phyloP scores from a whole-genome alignment of 2,797 vertebrate species.

The Eulemur rubriventer region DNA sequence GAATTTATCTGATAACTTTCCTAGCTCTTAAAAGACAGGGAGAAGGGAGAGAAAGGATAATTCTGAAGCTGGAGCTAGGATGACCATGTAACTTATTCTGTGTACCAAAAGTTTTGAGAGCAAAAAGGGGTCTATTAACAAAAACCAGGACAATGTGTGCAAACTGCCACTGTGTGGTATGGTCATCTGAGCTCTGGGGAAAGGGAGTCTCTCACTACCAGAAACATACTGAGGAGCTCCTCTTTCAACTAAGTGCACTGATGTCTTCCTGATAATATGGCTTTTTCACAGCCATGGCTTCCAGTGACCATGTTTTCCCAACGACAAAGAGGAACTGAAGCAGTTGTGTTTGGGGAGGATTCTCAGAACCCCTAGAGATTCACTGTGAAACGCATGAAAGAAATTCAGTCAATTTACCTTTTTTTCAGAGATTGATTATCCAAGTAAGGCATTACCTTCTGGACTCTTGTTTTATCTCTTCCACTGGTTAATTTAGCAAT shows the following conservation, averaged over 20 bases:
- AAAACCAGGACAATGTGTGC: not conserved
- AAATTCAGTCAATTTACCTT: not conserved
- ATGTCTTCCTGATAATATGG: not conserved
- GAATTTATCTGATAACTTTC: not conserved
- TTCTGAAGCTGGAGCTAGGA: not conserved
- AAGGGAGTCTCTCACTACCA: not conserved
- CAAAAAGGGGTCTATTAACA: not conserved
- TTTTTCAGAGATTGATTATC: not conserved
- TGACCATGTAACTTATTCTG: not conserved
- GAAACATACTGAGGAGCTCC: not conserved
- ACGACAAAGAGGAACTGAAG: not conserved
- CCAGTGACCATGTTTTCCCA: not conserved
- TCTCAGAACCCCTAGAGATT: not conserved
- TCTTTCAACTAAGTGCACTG: not conserved
- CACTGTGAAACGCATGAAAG: not conserved
- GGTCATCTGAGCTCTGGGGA: not conserved
- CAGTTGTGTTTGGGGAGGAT: not conserved
- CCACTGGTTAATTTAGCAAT: not conserved
- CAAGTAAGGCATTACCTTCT: not conserved
- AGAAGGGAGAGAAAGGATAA: not conserved
- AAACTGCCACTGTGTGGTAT: not conserved
- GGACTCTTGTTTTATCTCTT: constrained; percentile 11
- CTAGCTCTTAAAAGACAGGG: not conserved
- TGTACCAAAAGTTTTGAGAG: not conserved
- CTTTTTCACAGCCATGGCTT: not conserved